A percentile compares a stretch with the other conserved stretches of the same genome.
phyloP scores from a whole-genome alignment of 2,797 vertebrate genomes.

The Hydrophis major region DNA sequence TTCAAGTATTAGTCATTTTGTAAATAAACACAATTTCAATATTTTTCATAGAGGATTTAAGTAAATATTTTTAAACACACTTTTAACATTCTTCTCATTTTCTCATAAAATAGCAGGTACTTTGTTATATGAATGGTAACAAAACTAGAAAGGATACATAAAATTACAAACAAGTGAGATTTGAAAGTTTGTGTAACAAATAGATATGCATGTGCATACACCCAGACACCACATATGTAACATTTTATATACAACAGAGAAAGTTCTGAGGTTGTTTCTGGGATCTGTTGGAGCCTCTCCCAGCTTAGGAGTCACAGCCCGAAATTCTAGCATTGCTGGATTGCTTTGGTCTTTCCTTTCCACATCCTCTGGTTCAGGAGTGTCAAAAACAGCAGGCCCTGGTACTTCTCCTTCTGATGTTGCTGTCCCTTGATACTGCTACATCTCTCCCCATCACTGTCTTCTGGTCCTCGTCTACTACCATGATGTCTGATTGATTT shows the following conservation, averaged over 20 bases:
- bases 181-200: not conserved
- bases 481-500: not conserved
- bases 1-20: not conserved
- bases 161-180: not conserved
- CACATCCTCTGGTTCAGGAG: not conserved
- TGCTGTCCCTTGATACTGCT: not conserved
- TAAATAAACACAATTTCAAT: not conserved
- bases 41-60: not conserved
- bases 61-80: not conserved
- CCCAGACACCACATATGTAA: not conserved
- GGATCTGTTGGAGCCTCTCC: not conserved
- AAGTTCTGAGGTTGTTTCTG: not conserved
- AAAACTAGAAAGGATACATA: not conserved
- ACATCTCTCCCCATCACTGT: not conserved
- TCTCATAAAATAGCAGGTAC: conserved; percentile 43
- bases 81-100: conserved; percentile 26
- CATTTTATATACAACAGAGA: not conserved
- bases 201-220: not conserved
- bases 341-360: not conserved
- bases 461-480: not conserved
- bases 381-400: not conserved
- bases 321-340: not conserved
- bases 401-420: not conserved
- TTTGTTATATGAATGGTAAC: not conserved
- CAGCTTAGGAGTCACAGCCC: not conserved